phyloP scores from a whole-genome alignment of 2,888 invertebrate genomes.

The Drosophila sordidapex region DNA sequence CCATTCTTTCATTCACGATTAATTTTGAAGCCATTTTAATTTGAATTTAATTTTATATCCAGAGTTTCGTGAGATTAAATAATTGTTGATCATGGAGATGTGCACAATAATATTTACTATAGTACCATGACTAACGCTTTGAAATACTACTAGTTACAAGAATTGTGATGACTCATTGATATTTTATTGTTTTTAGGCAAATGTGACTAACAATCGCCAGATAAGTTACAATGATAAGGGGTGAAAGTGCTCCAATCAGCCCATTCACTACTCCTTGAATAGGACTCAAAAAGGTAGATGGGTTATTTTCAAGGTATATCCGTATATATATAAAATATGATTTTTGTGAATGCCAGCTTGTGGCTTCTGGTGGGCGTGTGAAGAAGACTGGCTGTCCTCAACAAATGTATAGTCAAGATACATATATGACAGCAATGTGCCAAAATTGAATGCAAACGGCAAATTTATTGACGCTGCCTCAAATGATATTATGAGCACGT shows the following conservation, averaged over 20 bases:
- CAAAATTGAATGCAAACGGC: constrained; percentile 50
- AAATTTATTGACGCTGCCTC: constrained; percentile 71
- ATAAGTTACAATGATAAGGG: constrained; percentile 53
- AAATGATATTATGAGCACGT: constrained; percentile 72
- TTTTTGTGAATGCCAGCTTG: constrained; percentile 60
- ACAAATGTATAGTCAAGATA: constrained; percentile 1
- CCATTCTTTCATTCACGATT: neutral
- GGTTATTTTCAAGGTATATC: constrained; percentile 34
- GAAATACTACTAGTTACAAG: constrained; percentile 51
- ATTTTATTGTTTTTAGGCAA: neutral
- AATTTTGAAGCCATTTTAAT: neutral
- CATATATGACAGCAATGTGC: constrained; percentile 53
- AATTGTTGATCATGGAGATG: neutral
- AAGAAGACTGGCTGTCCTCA: constrained; percentile 26
- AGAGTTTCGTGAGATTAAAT: neutral
- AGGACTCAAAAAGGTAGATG: constrained; percentile 48
- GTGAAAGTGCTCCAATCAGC: constrained; percentile 4
- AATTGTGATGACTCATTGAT: constrained; percentile 54
- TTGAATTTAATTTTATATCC: neutral
- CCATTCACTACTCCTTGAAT: constrained; percentile 46
- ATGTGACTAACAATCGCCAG: constrained; percentile 7
- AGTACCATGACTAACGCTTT: constrained; percentile 37
- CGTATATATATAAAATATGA: constrained; percentile 17
- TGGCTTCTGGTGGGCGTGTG: constrained; percentile 64
- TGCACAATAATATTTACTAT: neutral